Conservation (phyloP, 2,797 vertebrate species). For the Darevskia mixta region DNA sequence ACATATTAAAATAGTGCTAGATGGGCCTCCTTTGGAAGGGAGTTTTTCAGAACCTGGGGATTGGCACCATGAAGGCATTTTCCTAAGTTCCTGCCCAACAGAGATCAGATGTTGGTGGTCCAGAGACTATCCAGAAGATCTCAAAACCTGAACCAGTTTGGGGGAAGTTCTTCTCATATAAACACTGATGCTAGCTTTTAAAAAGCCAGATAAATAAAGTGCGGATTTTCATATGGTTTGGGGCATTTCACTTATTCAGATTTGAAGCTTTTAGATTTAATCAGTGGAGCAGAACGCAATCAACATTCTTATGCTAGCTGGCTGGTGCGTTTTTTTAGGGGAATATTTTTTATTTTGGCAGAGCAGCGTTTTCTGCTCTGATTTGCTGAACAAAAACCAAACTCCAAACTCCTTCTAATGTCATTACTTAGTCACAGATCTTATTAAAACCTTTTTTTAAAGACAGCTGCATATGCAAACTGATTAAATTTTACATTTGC, state of each 20-base stretch:
- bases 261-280: slow-evolving; percentile 27
- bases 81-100: neutral
- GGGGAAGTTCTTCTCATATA: neutral
- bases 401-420: slow-evolving; percentile 36
- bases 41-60: neutral
- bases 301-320: slow-evolving; percentile 25
- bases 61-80: neutral
- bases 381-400: slow-evolving; percentile 43
- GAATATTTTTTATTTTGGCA: neutral
- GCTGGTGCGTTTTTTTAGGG: slow-evolving; percentile 28
- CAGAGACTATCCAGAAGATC: neutral
- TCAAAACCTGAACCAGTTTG: neutral
- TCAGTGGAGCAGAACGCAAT: slow-evolving; percentile 8
- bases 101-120: neutral
- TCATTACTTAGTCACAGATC: slow-evolving; percentile 54
- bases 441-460: slow-evolving; percentile 65
- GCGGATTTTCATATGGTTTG: neutral
- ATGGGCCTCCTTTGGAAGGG: neutral
- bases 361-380: slow-evolving; percentile 21
- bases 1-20: neutral
- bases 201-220: neutral
- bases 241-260: neutral
- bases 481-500: slow-evolving; percentile 72
- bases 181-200: neutral
- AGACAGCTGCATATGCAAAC: slow-evolving; percentile 57